Conservation (phyloP, 2,797 vertebrate genomes). For the Pseudopleuronectes americanus region DNA sequence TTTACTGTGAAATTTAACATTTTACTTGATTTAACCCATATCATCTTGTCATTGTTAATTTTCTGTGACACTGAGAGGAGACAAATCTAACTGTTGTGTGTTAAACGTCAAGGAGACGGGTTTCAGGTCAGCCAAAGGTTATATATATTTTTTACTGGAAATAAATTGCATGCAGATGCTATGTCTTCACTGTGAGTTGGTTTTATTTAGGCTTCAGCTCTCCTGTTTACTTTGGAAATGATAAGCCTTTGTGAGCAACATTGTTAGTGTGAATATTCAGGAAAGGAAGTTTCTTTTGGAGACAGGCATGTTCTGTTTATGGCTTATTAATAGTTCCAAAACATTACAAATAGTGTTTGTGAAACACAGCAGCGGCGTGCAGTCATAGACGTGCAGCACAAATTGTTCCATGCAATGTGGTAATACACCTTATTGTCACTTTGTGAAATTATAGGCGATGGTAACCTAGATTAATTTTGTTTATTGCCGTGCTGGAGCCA, state of each 20-base stretch:
- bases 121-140: not conserved
- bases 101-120: not conserved
- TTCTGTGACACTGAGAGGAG: not conserved
- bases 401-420: constrained; percentile 31
- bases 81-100: not conserved
- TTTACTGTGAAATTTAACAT: too few species aligned
- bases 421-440: constrained; percentile 46
- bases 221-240: constrained; percentile 28
- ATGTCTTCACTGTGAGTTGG: constrained; percentile 1
- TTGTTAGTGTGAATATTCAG: constrained; percentile 6
- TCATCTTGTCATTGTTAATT: too few species aligned
- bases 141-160: constrained; percentile 3
- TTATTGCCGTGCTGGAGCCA: constrained; percentile 39
- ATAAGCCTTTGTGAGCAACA: not conserved
- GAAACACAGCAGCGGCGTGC: constrained; percentile 1
- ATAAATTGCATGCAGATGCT: not conserved
- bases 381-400: constrained; percentile 4
- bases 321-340: constrained; percentile 6
- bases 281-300: constrained; percentile 20
- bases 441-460: constrained; percentile 42
- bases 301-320: not conserved
- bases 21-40: too few species aligned
- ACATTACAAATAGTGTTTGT: not conserved
- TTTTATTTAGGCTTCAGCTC: constrained; percentile 18
- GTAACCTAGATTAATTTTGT: constrained; percentile 47